Evolutionary conservation across 2,113 vertebrate species (phyloP), one percentile per base, ranked within the genome.

Genomic region (Microcebus murinus): DNA sequence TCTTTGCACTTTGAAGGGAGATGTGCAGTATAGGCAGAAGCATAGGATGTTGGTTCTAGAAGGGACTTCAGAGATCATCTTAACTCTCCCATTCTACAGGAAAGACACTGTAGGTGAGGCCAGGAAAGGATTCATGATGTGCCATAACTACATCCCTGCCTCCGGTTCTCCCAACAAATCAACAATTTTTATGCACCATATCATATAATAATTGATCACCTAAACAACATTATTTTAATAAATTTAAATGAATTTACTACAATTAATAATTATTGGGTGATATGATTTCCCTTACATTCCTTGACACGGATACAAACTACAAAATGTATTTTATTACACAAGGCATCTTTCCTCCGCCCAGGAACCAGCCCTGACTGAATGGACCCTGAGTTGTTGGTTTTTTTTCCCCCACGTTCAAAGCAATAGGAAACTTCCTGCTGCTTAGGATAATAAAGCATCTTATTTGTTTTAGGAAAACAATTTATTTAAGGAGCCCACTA

Each of bases 401-500:
- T 21, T 36, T 87, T 21, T 36, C 45, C 23, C 11, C 55, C 34
- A n/a, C 1, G 13, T 76, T 90, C 80, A 94, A 87, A 96, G 87
- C 57, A 81, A 63, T 7, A 61, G 52, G 76, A 87, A 94, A 82
- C 63, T 20, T 57, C 70, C 77, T 67, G n/a, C 71, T 96, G 81
- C 29, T 86, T 88, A 79, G 79, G 90, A 95, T 91, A 96, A 90
- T 29, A 84, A 67, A 68, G n/a, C 20, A 39, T 59, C 45, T 85
- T 82, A 67, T 68, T 95, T 92, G 39, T 88, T 96, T 95, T 82
- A 76, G 17, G 45, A 88, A 96, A 84, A 87, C 27, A 57, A 59
- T 82, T 96, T 86, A 82, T 68, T 90, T 92, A 94, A 94, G 45
- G 87, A 77, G 59, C 48, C 96, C 42, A 67, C 70, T 77, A 84